Percentiles rank a stretch among this genome's conserved stretches.
Conservation (phyloP, 2,113 vertebrate genomes). For the Nannobrachium achirus region DNA sequence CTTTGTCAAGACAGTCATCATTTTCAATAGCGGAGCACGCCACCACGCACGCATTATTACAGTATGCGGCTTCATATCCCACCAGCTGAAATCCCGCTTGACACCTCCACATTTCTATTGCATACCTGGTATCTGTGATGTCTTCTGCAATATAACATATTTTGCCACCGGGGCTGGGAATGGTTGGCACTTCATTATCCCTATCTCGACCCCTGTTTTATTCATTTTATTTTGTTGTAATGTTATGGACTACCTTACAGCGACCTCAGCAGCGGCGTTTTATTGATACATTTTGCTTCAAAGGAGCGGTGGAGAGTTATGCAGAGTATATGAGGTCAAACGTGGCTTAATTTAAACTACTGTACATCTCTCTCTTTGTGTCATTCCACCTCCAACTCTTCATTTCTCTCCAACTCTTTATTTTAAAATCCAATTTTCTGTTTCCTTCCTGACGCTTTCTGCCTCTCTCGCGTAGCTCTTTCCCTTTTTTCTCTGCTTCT, state of each 20-base stretch:
- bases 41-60: neutral
- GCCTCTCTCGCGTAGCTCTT: neutral
- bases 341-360: neutral
- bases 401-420: conserved; percentile 6
- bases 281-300: neutral
- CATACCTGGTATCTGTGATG: neutral
- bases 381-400: neutral
- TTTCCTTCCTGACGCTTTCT: neutral
- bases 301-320: neutral
- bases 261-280: neutral
- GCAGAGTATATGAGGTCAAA: neutral
- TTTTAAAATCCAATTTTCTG: neutral
- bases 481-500: neutral
- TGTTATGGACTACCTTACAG: too few species aligned
- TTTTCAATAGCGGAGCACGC: neutral
- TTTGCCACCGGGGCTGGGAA: neutral
- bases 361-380: neutral
- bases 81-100: neutral
- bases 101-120: neutral
- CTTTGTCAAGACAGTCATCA: neutral
- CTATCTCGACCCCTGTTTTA: too few species aligned
- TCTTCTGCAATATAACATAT: neutral
- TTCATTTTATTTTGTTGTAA: too few species aligned
- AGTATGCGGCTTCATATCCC: neutral
- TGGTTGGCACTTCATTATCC: neutral